These are phyloP conservation scores for Drosophila aff. DNA, from an alignment of 1,140 invertebrate genomes.

Conservation along the genomic window DNA sequence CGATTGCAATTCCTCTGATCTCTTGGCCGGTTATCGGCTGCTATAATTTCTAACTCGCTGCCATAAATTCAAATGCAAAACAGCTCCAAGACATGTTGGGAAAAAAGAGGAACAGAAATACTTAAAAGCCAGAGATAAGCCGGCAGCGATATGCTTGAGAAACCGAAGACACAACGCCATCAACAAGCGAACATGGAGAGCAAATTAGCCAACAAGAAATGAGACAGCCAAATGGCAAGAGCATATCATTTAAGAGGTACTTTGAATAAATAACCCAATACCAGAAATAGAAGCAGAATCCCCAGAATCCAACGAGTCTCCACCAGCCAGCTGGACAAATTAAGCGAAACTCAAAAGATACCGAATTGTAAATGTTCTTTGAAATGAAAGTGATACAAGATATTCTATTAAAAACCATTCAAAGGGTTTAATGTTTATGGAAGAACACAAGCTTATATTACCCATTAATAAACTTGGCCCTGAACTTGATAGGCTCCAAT, in stretches of 20 bases:
- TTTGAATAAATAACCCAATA: slow-evolving; percentile 72
- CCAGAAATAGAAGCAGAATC: slow-evolving; percentile 64
- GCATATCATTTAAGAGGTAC: slow-evolving; percentile 78
- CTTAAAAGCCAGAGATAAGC: slow-evolving; percentile 68
- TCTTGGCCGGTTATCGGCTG: slow-evolving; percentile 40
- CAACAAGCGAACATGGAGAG: slow-evolving; percentile 45
- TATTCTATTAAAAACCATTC: not conserved
- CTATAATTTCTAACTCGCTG: slow-evolving; percentile 72
- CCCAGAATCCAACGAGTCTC: slow-evolving; percentile 18
- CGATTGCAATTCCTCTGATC: slow-evolving; percentile 31
- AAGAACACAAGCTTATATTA: not conserved
- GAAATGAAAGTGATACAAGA: not conserved
- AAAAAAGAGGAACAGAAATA: slow-evolving; percentile 47
- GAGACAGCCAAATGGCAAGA: slow-evolving; percentile 64
- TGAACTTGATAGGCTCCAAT: not conserved
- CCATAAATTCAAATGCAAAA: slow-evolving; percentile 74
- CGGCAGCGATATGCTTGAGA: slow-evolving; percentile 46
- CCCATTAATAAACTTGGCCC: not conserved
- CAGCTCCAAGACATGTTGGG: slow-evolving; percentile 34
- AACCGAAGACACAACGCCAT: slow-evolving; percentile 23
- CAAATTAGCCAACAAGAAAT: slow-evolving; percentile 75
- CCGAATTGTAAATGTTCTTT: slow-evolving; percentile 25
- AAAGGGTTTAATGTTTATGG: not conserved
- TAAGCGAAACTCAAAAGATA: not conserved
- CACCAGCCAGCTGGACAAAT: not conserved